A percentile compares a stretch with the other conserved stretches of the same genome.
phyloP scores from a whole-genome alignment of 2,113 vertebrate species.

The Calyptommatus sinebrachiatus region DNA sequence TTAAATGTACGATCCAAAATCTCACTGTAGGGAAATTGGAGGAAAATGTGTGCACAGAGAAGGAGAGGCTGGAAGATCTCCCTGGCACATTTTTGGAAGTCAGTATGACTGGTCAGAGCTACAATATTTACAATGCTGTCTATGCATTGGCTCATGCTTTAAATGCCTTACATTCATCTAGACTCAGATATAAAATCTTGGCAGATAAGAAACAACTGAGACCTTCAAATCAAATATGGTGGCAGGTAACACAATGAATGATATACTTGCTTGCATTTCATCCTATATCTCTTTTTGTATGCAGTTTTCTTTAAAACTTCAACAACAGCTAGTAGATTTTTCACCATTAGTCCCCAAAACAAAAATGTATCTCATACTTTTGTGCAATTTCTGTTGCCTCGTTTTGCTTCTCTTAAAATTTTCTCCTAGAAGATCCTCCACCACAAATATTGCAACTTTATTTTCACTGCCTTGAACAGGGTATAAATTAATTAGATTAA shows the following conservation, averaged over 20 bases:
- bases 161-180: background rate
- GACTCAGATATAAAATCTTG: background rate
- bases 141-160: background rate
- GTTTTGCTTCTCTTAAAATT: too few species aligned
- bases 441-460: too few species aligned
- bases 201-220: background rate
- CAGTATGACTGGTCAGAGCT: background rate
- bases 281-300: too few species aligned
- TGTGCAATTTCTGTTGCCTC: too few species aligned
- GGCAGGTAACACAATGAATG: background rate
- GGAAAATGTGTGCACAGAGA: background rate
- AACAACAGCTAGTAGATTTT: background rate
- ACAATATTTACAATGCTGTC: background rate
- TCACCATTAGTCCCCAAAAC: too few species aligned
- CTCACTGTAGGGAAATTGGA: fast-evolving
- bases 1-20: background rate
- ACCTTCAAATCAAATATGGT: background rate
- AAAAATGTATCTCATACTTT: too few species aligned
- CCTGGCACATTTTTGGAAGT: background rate
- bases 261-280: too few species aligned
- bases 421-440: too few species aligned
- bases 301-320: background rate
- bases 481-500: too few species aligned
- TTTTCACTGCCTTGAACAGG: too few species aligned
- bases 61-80: background rate